These are phyloP conservation scores for Suncus etruscus DNA, from an alignment of 2,113 vertebrate genomes.

Conservation along the genomic window DNA sequence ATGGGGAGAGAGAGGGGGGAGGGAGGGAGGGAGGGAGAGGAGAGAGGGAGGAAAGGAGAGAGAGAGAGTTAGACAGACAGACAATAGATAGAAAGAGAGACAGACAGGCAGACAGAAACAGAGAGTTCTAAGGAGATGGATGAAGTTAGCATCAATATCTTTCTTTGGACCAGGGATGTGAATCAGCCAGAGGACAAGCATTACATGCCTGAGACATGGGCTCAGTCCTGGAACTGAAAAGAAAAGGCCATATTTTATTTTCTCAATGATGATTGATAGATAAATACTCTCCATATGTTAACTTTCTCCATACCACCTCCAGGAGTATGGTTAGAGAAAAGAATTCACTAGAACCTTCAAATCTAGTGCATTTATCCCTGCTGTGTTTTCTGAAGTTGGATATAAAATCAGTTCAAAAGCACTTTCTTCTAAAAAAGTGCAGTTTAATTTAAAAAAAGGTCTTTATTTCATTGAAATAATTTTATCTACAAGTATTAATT, in stretches of 20 bases:
- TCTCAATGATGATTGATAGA: background rate
- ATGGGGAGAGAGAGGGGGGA: too few species aligned
- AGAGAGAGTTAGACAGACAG: too few species aligned
- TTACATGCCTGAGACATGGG: too few species aligned
- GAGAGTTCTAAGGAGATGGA: too few species aligned
- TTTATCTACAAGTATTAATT: slow-evolving; percentile 32
- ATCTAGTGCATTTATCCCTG: background rate
- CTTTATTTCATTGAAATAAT: slow-evolving; percentile 16
- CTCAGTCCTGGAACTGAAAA: too few species aligned
- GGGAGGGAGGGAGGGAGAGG: too few species aligned
- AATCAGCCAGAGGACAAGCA: too few species aligned
- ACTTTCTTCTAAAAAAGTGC: slow-evolving; percentile 5
- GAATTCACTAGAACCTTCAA: background rate
- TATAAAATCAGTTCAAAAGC: slow-evolving; percentile 21
- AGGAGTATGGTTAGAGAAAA: background rate
- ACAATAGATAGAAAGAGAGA: too few species aligned
- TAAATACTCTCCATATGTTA: background rate
- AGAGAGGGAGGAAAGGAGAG: too few species aligned
- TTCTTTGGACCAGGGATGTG: too few species aligned
- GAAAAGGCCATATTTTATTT: background rate
- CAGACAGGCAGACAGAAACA: too few species aligned
- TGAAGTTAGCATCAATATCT: too few species aligned
- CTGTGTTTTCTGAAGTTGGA: background rate
- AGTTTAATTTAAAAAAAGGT: slow-evolving; percentile 26
- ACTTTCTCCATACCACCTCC: background rate